Conservation (phyloP, 2,113 vertebrate genomes). For the Hirundichthys speculiger region DNA sequence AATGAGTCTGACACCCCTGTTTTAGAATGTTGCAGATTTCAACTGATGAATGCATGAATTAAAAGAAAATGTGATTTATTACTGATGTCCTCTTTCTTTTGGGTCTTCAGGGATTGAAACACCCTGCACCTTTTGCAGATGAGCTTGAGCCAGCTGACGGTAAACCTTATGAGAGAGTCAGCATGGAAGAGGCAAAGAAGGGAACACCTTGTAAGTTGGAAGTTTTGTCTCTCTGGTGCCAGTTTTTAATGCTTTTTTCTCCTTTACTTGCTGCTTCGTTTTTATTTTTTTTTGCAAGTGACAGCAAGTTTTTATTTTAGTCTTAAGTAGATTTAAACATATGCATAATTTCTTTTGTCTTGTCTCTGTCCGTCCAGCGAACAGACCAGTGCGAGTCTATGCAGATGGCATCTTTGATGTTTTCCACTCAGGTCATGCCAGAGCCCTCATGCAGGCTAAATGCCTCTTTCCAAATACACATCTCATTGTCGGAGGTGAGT, state of each 20-base stretch:
- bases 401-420: constrained; percentile 98
- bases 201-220: constrained; percentile 88
- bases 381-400: constrained; percentile 94
- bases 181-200: constrained; percentile 88
- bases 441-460: constrained; percentile 98
- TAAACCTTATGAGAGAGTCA: constrained; percentile 89
- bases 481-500: constrained; percentile 94
- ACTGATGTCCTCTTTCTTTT: background rate
- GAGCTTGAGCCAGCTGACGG: constrained; percentile 77
- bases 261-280: background rate
- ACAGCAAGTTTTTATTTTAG: background rate
- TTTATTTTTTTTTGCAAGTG: background rate
- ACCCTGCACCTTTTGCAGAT: constrained; percentile 93
- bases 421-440: constrained; percentile 97
- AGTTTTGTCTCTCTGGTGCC: background rate
- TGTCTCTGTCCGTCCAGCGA: constrained; percentile 75
- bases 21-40: background rate
- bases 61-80: background rate
- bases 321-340: too few species aligned
- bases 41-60: too few species aligned
- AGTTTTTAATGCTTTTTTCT: background rate
- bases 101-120: constrained; percentile 82
- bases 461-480: constrained; percentile 98
- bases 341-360: background rate
- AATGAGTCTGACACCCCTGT: too few species aligned